Evolutionary conservation across 2,888 invertebrate genomes (phyloP).

Genomic region (Trichopria drosophilae): DNA sequence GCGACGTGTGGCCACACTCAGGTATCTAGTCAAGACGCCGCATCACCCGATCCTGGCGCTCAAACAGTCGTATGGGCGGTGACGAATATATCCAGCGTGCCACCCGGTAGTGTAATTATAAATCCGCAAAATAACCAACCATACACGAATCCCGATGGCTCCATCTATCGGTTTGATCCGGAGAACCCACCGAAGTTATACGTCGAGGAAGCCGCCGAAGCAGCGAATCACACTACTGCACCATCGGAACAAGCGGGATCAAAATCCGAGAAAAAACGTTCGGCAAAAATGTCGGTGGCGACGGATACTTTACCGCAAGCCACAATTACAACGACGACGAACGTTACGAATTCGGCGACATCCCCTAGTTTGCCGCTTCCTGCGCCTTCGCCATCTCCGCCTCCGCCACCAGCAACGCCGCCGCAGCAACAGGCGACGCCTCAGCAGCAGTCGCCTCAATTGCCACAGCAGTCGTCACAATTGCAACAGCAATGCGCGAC

Average conservation of each 20-base stretch:
- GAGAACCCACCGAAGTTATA: constrained; percentile 65
- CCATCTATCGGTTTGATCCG: constrained; percentile 77
- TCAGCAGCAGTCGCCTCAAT: constrained; percentile 14
- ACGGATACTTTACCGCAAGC: background rate
- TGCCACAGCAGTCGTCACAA: constrained; percentile 32
- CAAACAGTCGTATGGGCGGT: constrained; percentile 81
- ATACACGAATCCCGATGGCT: constrained; percentile 75
- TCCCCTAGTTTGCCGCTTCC: constrained; percentile 52
- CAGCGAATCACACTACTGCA: constrained; percentile 11
- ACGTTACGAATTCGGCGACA: constrained; percentile 50
- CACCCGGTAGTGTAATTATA: constrained; percentile 84
- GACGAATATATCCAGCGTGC: constrained; percentile 81
- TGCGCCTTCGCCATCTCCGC: constrained; percentile 31
- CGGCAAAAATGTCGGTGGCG: constrained; percentile 15
- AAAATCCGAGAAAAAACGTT: constrained; percentile 9
- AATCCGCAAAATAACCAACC: constrained; percentile 82
- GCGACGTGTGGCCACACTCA: constrained; percentile 50
- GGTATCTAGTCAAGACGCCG: constrained; percentile 55
- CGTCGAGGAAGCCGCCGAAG: constrained; percentile 34
- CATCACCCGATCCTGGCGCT: constrained; percentile 44
- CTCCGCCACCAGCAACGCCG: constrained; percentile 24
- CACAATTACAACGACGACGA: constrained; percentile 21
- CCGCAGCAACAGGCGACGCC: constrained; percentile 11
- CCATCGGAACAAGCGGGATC: constrained; percentile 11
- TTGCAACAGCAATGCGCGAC: constrained; percentile 35